Conservation (phyloP, 2,888 invertebrate species). For the Cantharis rufa region DNA sequence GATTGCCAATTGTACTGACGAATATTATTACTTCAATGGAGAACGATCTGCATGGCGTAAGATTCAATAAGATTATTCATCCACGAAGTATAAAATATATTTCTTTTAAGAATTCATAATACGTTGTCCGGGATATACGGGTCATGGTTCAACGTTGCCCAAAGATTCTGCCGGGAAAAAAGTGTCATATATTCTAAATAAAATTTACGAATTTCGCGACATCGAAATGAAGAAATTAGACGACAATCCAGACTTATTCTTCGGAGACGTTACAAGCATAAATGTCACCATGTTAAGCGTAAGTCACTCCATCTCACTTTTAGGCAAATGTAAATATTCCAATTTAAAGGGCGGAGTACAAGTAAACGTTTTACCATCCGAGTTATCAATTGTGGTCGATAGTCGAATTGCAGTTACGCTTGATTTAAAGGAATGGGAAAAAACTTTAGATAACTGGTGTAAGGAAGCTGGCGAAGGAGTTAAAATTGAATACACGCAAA, state of each 20-base stretch:
- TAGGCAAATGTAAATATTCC: background rate
- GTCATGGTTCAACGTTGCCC: slow-evolving; percentile 83
- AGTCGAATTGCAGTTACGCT: slow-evolving; percentile 70
- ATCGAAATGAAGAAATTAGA: background rate
- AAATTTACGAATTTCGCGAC: background rate
- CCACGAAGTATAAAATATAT: background rate
- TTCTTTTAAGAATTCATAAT: slow-evolving; percentile 71
- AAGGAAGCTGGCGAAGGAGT: slow-evolving; percentile 64
- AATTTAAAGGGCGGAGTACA: slow-evolving; percentile 81
- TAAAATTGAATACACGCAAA: slow-evolving; percentile 59
- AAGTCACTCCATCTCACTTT: slow-evolving; percentile 34
- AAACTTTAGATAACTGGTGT: slow-evolving; percentile 53
- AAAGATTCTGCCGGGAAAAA: slow-evolving; percentile 85
- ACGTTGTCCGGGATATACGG: slow-evolving; percentile 79
- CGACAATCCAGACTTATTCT: slow-evolving; percentile 30
- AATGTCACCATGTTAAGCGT: slow-evolving; percentile 80
- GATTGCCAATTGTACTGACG: slow-evolving; percentile 69
- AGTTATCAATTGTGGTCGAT: slow-evolving; percentile 76
- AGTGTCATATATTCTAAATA: slow-evolving; percentile 62
- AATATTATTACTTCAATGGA: slow-evolving; percentile 71
- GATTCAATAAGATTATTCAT: slow-evolving; percentile 49
- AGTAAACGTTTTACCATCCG: slow-evolving; percentile 86
- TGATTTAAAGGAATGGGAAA: slow-evolving; percentile 65
- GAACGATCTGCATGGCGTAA: slow-evolving; percentile 85
- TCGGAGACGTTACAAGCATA: slow-evolving; percentile 86